Percentiles rank a stretch among this genome's conserved stretches.
phyloP scores from a whole-genome alignment of 2,113 vertebrate species.

The Daphoenositta chrysoptera region DNA sequence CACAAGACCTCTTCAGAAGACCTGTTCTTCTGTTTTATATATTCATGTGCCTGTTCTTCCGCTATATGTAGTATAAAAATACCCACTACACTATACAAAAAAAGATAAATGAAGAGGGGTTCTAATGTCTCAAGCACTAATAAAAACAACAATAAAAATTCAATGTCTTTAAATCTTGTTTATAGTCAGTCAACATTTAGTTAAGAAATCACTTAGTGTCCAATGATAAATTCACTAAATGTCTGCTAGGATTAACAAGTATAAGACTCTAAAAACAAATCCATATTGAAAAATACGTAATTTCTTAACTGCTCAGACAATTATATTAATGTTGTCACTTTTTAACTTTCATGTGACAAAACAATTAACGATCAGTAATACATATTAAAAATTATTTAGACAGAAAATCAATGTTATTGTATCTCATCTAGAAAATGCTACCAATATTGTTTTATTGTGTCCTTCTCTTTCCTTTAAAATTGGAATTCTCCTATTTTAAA shows the following conservation, averaged over 20 bases:
- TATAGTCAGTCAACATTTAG: neutral
- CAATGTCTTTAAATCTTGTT: neutral
- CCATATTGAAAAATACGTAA: neutral
- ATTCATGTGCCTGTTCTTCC: neutral
- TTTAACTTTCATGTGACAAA: neutral
- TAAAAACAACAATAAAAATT: neutral
- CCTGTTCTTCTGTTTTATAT: neutral
- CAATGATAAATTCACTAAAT: neutral
- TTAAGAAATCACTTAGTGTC: neutral
- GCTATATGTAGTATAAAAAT: no score
- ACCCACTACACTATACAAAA: neutral
- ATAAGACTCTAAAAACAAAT: neutral
- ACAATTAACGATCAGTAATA: neutral
- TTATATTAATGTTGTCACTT: neutral
- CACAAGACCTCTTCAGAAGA: neutral
- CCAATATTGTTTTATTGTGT: neutral
- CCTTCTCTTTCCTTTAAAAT: neutral
- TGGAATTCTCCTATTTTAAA: neutral
- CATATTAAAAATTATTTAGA: neutral
- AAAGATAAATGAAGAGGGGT: neutral
- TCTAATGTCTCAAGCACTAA: neutral
- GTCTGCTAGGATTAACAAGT: neutral
- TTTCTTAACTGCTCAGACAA: neutral
- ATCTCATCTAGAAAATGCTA: neutral
- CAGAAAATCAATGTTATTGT: neutral